Conservation (phyloP, 30 jellyfish, hydroid and myxozoan genomes). For the Chrysaora quinquecirrha region DNA sequence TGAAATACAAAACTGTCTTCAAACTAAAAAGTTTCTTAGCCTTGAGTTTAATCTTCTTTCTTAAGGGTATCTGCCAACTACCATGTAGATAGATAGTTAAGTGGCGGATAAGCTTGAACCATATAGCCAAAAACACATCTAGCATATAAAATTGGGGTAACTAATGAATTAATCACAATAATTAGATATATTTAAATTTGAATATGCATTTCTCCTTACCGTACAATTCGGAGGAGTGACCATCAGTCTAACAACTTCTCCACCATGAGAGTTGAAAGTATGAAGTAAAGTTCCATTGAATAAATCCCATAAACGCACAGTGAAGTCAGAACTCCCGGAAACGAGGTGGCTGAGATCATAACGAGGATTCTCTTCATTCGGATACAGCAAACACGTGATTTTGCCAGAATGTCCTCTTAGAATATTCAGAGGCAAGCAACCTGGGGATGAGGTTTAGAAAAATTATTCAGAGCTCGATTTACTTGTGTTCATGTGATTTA, state of each 20-base stretch:
- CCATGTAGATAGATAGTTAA: no score
- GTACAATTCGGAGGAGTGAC: slow-evolving; percentile 98
- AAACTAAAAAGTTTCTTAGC: no score
- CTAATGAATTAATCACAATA: no score
- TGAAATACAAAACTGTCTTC: no score
- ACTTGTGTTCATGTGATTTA: slow-evolving; percentile 4
- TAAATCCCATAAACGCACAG: slow-evolving; percentile 97
- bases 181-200: no score
- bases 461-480: background rate
- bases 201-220: no score
- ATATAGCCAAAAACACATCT: no score
- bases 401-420: slow-evolving; percentile 92
- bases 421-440: slow-evolving; percentile 40
- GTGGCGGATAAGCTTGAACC: no score
- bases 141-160: no score
- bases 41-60: no score
- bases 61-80: no score
- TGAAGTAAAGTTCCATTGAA: slow-evolving; percentile 73
- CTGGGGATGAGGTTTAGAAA: slow-evolving; percentile 42
- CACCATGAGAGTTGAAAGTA: slow-evolving; percentile 96
- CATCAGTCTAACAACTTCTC: slow-evolving; percentile 82
- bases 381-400: slow-evolving; percentile 94
- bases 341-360: slow-evolving; percentile 87
- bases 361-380: slow-evolving; percentile 99
- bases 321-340: slow-evolving; percentile 99